Evolutionary conservation across 2,113 vertebrate species (phyloP), one percentile per base, ranked within the genome.

Genomic region (Zosterops japonicus): DNA sequence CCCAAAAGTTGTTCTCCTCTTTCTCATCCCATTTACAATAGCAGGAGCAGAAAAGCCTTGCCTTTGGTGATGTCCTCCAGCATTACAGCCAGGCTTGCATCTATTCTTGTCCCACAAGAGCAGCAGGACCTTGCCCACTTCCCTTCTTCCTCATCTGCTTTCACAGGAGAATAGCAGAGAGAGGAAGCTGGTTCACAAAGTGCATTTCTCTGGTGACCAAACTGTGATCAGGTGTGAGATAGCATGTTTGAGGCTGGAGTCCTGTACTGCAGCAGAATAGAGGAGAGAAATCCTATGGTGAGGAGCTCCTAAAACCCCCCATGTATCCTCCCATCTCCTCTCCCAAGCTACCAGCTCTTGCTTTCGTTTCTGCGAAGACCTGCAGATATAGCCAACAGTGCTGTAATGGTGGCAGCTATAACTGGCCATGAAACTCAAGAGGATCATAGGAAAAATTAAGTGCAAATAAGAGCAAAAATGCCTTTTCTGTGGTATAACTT

Each of bases 291-390:
- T 44, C 8, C 27, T 52, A 5, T 29, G 29, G 14, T 9, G 3
- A 46, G 12, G 1, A 70, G 12, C 2, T 8, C 12, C 13, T 41
- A 60, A 69, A 31, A 72, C 9, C 0, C 1, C 1, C 3, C 23
- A 33, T 21, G 2, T 61, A 64, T 69, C 28, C 22, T 80, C 11
- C 4, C 25, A 36, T 49, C 14, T 86, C 61, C 22, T 86, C 17
- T 85, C 19, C 14, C 42, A 87, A 28, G 31, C 4, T 8, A 31
- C 33, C n/a, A 31, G 22, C 16, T 28, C 16, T 28, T 61, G 2
- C 19, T 53, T 44, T 77, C 72, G 13, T 5, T 69, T 5, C n/a
- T 78, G 47, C 10, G 47, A 69, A 64, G 29, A 42, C 5, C 5
- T 75, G 28, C 33, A 82, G 31, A 23, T 14, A 20, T 31, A 78